Conservation (phyloP, 2,797 vertebrate species). For the Chrysocyon brachyurus region DNA sequence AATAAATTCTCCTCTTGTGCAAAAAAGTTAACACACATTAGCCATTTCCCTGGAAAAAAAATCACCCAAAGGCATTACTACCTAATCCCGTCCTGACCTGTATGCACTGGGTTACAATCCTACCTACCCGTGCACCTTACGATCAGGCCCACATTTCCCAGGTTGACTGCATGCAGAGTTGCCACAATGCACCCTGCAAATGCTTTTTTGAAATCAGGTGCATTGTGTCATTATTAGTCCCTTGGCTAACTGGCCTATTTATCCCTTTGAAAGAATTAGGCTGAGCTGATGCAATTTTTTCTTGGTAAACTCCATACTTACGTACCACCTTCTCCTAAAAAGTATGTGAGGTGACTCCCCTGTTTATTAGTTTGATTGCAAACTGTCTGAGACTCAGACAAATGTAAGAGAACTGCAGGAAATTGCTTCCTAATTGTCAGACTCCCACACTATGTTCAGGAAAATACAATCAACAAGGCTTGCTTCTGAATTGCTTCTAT, state of each 20-base stretch:
- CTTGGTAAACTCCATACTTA: background rate
- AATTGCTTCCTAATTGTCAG: constrained; percentile 59
- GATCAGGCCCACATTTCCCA: background rate
- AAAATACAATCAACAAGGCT: constrained; percentile 55
- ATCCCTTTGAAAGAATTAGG: background rate
- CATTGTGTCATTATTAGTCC: background rate
- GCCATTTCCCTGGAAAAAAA: background rate
- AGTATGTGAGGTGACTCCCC: background rate
- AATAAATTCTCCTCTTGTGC: background rate
- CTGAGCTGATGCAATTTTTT: background rate
- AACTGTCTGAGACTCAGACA: constrained; percentile 58
- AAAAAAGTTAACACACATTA: background rate
- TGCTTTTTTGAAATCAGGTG: background rate
- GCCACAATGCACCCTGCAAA: background rate
- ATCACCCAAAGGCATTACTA: background rate
- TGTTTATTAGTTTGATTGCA: background rate
- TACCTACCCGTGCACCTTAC: background rate
- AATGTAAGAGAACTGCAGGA: background rate
- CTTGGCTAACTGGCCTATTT: background rate
- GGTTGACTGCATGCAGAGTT: background rate
- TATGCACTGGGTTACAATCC: no score
- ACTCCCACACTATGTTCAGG: constrained; percentile 5
- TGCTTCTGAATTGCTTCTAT: constrained; percentile 46
- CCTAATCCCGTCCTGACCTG: background rate
- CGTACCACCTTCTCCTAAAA: background rate